Base-by-base conservation (phyloP, 2,888 invertebrate genomes). In the Metellina segmentata region DNA sequence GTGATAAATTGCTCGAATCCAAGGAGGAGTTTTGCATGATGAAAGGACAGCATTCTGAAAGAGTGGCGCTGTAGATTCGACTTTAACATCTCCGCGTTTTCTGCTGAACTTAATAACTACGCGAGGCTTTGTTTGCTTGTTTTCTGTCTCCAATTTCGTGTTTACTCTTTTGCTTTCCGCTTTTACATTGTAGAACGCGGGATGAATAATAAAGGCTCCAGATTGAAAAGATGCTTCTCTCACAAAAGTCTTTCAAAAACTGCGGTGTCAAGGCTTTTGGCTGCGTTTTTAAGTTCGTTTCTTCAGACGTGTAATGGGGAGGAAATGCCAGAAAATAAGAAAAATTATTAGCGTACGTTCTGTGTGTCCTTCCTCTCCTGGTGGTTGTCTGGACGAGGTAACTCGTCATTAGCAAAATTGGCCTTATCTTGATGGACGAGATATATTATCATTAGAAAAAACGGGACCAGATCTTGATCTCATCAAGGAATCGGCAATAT, bases 191-290 rank as follows among this genome's bases (percentile, higher is more conserved):
- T 61, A 85, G 75, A 85, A 74, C 85, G 75, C 61, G 69, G 52
- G 49, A 51, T 69, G 77, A 86, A 86, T 86, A 86, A 77, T 77
- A 77, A 86, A 86, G 70, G 49, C 85, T 74, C 61, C 48, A 75
- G 85, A 85, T 85, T 85, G 74, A 85, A 85, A 85, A 85, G 75
- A 61, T 61, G 74, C 75, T 74, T 85, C 85, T 52, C 74, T 85
- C 74, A 85, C 85, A 85, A 85, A 85, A 74, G 85, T 74, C 74
- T 85, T 85, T 85, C 75, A 53, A 61, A 85, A 85, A 85, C 83
- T 85, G 74, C 74, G 71, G 51, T 69, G 82, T 71, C 61, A 71
- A 82, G 72, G 70, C 52, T 71, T 82, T 82, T 52, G 61, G 61
- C 13, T 61, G 61, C 61, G 61, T 61, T 61, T 61, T 61, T 61